phyloP scores from a whole-genome alignment of 2,113 vertebrate species.

The Eurypyga helias region DNA sequence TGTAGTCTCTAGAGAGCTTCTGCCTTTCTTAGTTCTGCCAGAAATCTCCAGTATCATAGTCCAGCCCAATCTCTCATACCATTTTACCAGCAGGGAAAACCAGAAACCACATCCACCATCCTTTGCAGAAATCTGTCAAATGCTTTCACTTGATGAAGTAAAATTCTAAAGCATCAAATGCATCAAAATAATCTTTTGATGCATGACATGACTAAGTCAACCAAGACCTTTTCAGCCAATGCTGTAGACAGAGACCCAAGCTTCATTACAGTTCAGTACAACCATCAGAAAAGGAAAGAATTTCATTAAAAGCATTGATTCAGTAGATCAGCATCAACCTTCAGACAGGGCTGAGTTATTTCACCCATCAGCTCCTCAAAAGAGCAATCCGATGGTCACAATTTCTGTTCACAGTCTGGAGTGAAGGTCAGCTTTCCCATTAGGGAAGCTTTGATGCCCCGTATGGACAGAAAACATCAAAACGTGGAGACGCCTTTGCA shows the following conservation, averaged over 20 bases:
- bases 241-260: accelerated
- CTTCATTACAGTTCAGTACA: background rate
- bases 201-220: background rate
- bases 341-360: background rate
- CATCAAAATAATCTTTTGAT: background rate
- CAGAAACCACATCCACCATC: background rate
- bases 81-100: background rate
- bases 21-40: background rate
- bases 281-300: background rate
- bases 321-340: background rate
- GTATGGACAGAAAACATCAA: background rate
- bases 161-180: background rate
- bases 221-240: background rate
- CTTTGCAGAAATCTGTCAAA: background rate
- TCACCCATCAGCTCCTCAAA: background rate
- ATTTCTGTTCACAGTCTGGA: background rate
- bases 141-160: background rate
- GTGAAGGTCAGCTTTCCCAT: background rate
- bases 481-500: accelerated
- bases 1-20: background rate
- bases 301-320: background rate
- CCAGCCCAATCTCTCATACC: background rate
- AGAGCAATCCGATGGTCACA: background rate
- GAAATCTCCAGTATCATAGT: background rate
- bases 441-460: background rate